Evolutionary conservation across 2,113 vertebrate genomes (phyloP), one percentile per base, ranked within the genome.

Genomic region (Lamprotornis superbus): DNA sequence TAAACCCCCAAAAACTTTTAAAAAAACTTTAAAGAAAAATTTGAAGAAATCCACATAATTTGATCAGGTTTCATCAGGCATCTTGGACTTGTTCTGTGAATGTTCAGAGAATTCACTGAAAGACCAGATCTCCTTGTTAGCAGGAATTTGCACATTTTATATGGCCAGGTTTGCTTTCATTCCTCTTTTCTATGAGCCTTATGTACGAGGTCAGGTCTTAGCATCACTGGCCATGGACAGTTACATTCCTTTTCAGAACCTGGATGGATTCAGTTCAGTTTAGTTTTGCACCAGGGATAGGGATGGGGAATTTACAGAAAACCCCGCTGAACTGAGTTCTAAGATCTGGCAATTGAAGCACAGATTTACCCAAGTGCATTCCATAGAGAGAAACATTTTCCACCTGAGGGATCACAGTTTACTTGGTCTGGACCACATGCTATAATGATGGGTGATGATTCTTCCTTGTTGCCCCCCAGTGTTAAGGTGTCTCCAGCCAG

Each of bases 301-400:
- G 47, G 22, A 57, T 14, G 33, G 25, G 20, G 35, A n/a, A 42
- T 84, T 80, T 30, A 28, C 16, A 46, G 30, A 35, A 91, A 42
- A 39, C 6, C 15, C 8, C 24, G 6, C 7, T 47, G 31, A 40
- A 24, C 5, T 24, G 35, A 35, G 2, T 17, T 44, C 25, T 13
- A 56, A 77, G 16, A 9, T 35, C 35, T 52, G 60, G 40, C 47
- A 31, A 12, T 1, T 19, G 24, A 75, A 47, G 42, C 18, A n/a
- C 24, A 63, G 55, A 35, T 7, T 16, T 25, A 53, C 25, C 7
- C 7, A 17, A 4, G 33, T 4, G 21, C n/a, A 63, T 52, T 44
- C 64, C 18, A 10, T 0, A 5, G 23, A 55, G 21, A 0, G 0
- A 81, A 31, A 12, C 2, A 3, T 42, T 89, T 89, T 42, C 44